Evolutionary conservation across 1,140 invertebrate genomes (phyloP), one percentile per base, ranked within the genome.

Genomic region (Thrips palmi): DNA sequence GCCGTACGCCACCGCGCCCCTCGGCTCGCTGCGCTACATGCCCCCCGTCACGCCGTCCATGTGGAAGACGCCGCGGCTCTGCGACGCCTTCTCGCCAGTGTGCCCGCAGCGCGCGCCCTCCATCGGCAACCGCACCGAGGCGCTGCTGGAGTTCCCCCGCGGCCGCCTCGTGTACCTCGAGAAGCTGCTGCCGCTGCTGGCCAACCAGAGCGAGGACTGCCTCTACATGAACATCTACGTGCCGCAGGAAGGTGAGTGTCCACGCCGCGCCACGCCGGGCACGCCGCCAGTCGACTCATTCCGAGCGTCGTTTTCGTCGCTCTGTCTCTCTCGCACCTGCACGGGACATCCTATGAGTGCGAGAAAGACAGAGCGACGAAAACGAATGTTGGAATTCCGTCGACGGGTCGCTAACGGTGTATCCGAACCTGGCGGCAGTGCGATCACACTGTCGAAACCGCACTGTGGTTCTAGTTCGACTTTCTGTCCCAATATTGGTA

Each of bases 181-280:
- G 47, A 70, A 77, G 44, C 63, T 94, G 44, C 61, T 80, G 37
- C 80, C 84, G 6, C 64, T 83, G 43, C 65, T 94, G 23, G 70
- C 69, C 45, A 85, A 93, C 54, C 86, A 93, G 64, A 87, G 77
- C 57, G 92, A 97, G 65, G 92, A 97, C 65, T 97, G 92, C 58
- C 76, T 96, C 48, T 94, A 93, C 59, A 70, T 96, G 48, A 97
- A 97, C 62, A 72, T 97, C 42, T 96, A 92, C 60, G 82, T 91
- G 41, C 91, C 91, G 44, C 71, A 74, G 48, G 64, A 65, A 52
- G 77, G 82, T 83, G 57, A 76, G 74, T 56, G 4, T 38, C 28
- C 11, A 39, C 24, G 12, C 24, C 7, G 24, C 24, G 7, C 24
- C 24, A 8, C 24, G 12, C 24, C 24, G 24, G 12, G 7, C 24